Evolutionary conservation across 2,113 vertebrate genomes (phyloP), one percentile per base, ranked within the genome.

Genomic region (Vulpes lagopus): DNA sequence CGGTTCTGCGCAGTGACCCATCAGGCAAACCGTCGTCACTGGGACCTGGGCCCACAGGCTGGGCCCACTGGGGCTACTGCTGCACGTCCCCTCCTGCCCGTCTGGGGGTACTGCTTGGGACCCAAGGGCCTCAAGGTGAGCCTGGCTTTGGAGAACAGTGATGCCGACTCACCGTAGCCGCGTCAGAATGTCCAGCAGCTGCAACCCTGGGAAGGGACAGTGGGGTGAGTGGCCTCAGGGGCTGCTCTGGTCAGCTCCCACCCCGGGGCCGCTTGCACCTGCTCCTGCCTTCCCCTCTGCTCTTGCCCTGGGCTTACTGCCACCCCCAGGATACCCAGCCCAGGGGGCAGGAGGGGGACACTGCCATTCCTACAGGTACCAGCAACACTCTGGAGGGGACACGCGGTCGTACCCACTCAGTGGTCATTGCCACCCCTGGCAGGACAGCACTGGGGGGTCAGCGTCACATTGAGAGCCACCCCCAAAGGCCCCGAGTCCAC

Each of bases 101-200:
- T 11, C 55, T 5, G 65, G 69, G 19, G 35, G 49, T 0, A 1
- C 2, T 16, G 23, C 5, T 1, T 2, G 16, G 35, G 78, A 17
- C 10, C 16, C 1, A 27, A 30, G 19, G 74, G 20, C 8, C 43
- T 43, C 12, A 5, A 19, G 55, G n/a, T 0, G 57, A n/a, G 27
- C 59, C 8, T 4, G 22, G 78, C 11, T 6, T 1, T 11, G 23
- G 80, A 98, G 43, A 97, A 43, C n/a, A 0, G 81, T 0, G 19
- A 9, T 0, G 2, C 51, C 65, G 6, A 93, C 99, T 99, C 98
- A 99, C 99, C 99, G 99, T 69, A 99, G 98, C 95, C 99, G 99
- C 32, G 99, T 99, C 97, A 99, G 98, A 69, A 99, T 89, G 96
- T 99, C 99, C 98, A 99, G 98, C 62, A 99, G 98, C 96, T 99